phyloP scores from a whole-genome alignment of 2,888 invertebrate species.

The Luffia ferchaultella region DNA sequence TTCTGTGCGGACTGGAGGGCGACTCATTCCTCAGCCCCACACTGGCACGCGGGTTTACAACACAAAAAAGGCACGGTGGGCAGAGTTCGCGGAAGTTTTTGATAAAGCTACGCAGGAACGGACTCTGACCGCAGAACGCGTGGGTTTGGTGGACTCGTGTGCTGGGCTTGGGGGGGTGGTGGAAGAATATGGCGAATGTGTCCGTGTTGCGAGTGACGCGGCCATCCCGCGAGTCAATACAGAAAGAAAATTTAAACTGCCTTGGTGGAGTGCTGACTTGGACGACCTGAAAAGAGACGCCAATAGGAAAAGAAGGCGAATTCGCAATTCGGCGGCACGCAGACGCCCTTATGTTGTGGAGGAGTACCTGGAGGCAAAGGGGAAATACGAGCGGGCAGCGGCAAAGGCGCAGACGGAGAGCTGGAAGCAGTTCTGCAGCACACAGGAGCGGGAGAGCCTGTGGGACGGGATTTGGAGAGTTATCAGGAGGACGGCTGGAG shows the following conservation, averaged over 20 bases:
- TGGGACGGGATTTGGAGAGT: no score
- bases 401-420: no score
- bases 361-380: neutral
- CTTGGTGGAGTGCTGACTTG: neutral
- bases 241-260: neutral
- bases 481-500: no score
- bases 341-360: neutral
- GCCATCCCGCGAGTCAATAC: neutral
- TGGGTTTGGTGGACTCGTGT: no score
- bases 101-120: neutral
- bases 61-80: conserved; percentile 3
- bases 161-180: neutral
- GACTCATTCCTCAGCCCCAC: neutral
- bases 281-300: neutral
- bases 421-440: no score
- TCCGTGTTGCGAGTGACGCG: neutral
- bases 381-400: no score
- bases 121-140: neutral
- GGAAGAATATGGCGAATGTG: neutral
- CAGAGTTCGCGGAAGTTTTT: neutral
- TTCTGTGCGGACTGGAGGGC: no score
- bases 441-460: no score
- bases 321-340: neutral
- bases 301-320: neutral
- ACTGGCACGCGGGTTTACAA: conserved; percentile 1